phyloP scores from a whole-genome alignment of 92 coral and sea anemone species.

The Bergia sp. region DNA sequence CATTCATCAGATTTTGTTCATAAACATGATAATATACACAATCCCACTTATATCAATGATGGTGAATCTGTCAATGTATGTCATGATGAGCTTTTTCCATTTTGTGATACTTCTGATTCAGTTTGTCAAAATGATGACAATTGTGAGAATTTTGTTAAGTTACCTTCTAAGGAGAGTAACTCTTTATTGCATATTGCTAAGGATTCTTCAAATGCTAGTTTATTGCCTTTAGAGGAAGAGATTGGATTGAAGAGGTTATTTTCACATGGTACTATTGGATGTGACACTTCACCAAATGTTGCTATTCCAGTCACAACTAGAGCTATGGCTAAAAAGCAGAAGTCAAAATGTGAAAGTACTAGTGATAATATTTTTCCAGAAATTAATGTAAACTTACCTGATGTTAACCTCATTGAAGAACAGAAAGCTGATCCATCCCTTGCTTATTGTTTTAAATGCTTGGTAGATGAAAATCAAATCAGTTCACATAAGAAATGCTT shows the following conservation, averaged over 20 bases:
- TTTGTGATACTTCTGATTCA: slow-evolving; percentile 24
- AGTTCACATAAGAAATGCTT: slow-evolving; percentile 21
- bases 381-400: slow-evolving; percentile 23
- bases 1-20: slow-evolving; percentile 24
- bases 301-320: slow-evolving; percentile 26
- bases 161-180: slow-evolving; percentile 25
- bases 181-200: slow-evolving; percentile 23
- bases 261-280: slow-evolving; percentile 25
- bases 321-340: slow-evolving; percentile 25
- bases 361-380: slow-evolving; percentile 23
- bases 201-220: slow-evolving; percentile 22
- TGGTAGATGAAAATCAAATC: slow-evolving; percentile 24
- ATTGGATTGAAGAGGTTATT: slow-evolving; percentile 24
- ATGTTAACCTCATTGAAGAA: slow-evolving; percentile 24
- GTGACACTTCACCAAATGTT: slow-evolving; percentile 25
- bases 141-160: slow-evolving; percentile 19
- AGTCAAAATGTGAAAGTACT: slow-evolving; percentile 24
- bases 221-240: slow-evolving; percentile 21
- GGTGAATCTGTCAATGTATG: slow-evolving; percentile 25
- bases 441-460: slow-evolving; percentile 23
- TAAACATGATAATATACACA: slow-evolving; percentile 22
- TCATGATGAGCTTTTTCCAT: slow-evolving; percentile 25
- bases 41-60: slow-evolving; percentile 24
- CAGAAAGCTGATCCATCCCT: slow-evolving; percentile 27
- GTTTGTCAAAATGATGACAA: slow-evolving; percentile 24